Base-by-base conservation (phyloP, 23 tunicate species). In the Phallusia fumigata region DNA sequence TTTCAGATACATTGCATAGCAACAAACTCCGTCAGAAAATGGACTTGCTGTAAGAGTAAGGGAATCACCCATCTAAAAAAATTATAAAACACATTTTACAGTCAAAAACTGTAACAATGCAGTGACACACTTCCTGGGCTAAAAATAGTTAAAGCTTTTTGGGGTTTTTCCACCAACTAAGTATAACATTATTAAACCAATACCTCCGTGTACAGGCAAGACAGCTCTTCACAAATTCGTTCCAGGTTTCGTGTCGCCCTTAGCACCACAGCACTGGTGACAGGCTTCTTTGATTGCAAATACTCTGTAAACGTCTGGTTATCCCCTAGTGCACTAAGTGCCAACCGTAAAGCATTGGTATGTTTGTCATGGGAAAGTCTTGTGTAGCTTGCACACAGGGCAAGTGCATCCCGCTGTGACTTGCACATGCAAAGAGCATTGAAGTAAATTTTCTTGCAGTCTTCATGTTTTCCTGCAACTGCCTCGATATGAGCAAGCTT, bases 401-500 rank as follows among this genome's bases (percentile, higher is more conserved):
- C 22, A 28, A 87, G 31, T 13, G 87, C 80, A 11, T 79, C 92
- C 0, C 32, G 2, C 75, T 83, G 92, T 30, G 31, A n/a, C 32
- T 79, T 83, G 80, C 92, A 88, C 87, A 78, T 88, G 8, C 75
- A 69, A 18, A 88, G 84, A 36, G 87, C 75, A 65, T 88, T 88
- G 53, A 34, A 49, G 31, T 31, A 50, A 33, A 89, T 80, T 47
- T 89, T 89, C 35, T 36, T 73, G 76, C 88, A 78, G 33, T 89
- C 98, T 6, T 82, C 82, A 5, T 21, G 35, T 30, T 83, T 94
- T 64, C 89, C 83, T 26, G 87, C 80, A 1, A 80, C 12, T 53
- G 36, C 79, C 82, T 94, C 98, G 45, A 89, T 79, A 28, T 72
- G 34, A 19, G 94, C 98, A 15, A 94, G 49, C 58, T 83, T 89